A percentile compares a stretch with the other conserved stretches of the same genome.
Conservation (phyloP, 2,797 vertebrate species). For the Sitta carolinensis region DNA sequence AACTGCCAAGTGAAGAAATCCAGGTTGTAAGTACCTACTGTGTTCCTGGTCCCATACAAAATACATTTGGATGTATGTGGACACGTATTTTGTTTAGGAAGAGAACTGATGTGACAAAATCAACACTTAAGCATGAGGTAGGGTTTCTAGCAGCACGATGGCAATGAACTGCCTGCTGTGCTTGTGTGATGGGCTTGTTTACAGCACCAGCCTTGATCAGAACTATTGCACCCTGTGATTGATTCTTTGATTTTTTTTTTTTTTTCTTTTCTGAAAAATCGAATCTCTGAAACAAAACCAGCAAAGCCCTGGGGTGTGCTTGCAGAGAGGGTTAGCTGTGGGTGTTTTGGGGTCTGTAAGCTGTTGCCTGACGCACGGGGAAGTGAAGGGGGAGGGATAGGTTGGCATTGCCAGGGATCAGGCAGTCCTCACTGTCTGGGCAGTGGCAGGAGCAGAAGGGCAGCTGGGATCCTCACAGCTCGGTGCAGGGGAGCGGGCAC, state of each 20-base stretch:
- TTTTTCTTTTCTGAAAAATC: neutral
- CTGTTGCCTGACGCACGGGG: neutral
- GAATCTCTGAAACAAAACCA: neutral
- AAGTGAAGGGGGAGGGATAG: neutral
- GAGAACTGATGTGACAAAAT: neutral
- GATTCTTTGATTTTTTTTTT: neutral
- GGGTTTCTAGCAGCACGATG: neutral
- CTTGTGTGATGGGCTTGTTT: neutral
- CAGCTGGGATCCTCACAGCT: neutral
- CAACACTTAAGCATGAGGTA: neutral
- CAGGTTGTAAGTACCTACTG: neutral
- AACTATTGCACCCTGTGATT: neutral
- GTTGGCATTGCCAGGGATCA: neutral
- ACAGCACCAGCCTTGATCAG: neutral
- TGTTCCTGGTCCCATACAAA: neutral
- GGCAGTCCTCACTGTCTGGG: fast-evolving
- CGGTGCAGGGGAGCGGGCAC: neutral
- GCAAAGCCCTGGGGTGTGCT: neutral
- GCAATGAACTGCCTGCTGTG: neutral
- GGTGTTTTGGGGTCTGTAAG: neutral
- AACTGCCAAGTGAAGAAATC: neutral
- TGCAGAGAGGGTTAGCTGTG: neutral
- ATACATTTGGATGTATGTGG: neutral
- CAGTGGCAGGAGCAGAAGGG: neutral
- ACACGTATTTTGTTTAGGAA: neutral